A percentile compares a stretch with the other conserved stretches of the same genome.
Conservation (phyloP, 2,797 vertebrate species). For the Artibeus lituratus region DNA sequence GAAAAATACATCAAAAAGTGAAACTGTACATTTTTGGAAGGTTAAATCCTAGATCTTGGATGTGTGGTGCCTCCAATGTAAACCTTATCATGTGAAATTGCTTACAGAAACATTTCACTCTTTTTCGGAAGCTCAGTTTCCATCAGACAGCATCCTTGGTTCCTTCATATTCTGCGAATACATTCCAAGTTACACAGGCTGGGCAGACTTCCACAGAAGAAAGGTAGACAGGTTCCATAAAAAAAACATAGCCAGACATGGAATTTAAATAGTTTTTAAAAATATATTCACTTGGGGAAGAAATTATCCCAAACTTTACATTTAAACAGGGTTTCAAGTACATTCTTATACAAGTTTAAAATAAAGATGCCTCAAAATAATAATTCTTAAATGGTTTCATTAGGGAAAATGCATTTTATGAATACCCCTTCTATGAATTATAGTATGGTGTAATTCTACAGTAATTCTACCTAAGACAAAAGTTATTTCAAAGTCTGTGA, state of each 20-base stretch:
- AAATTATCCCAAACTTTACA: constrained; percentile 2
- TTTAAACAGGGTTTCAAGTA: neutral
- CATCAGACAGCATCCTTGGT: neutral
- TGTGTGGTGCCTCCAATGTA: neutral
- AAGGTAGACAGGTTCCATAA: neutral
- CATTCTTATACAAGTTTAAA: neutral
- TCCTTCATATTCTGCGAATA: neutral
- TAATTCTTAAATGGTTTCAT: neutral
- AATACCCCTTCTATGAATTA: neutral
- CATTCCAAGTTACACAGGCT: neutral
- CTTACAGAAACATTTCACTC: constrained; percentile 1
- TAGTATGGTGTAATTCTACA: neutral
- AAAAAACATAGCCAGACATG: neutral
- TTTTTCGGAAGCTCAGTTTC: neutral
- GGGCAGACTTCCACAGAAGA: neutral
- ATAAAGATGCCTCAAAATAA: neutral
- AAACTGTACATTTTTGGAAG: constrained; percentile 43
- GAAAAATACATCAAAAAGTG: constrained; percentile 44
- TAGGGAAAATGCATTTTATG: neutral
- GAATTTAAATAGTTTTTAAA: neutral
- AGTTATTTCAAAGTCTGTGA: neutral
- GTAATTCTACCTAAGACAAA: neutral
- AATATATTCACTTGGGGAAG: neutral
- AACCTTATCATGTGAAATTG: neutral
- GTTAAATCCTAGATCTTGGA: neutral